A percentile compares a stretch with the other conserved stretches of the same genome.
These are phyloP conservation scores for Erannis defoliaria DNA, from an alignment of 2,888 invertebrate species.

Conservation along the genomic window DNA sequence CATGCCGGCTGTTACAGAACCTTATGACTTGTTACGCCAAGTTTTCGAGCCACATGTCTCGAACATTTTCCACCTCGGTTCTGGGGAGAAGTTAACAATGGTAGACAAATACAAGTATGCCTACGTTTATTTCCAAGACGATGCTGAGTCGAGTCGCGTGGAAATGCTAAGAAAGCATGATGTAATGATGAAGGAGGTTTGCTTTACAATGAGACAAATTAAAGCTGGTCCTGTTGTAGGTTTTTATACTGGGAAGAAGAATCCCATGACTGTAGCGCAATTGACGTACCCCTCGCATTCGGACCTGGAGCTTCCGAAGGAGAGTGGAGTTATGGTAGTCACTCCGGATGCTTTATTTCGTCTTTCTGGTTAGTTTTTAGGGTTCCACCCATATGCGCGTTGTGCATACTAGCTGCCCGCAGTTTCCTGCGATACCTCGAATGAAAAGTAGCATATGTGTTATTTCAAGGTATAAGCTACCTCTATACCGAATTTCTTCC, in stretches of 20 bases:
- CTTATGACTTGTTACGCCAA: slow-evolving; percentile 54
- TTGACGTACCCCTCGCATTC: slow-evolving; percentile 40
- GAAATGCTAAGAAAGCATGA: slow-evolving; percentile 64
- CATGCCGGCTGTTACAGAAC: slow-evolving; percentile 62
- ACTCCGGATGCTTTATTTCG: slow-evolving; percentile 62
- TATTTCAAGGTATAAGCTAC: too few relatives aligned
- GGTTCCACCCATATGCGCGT: too few relatives aligned
- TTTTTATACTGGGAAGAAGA: slow-evolving; percentile 70
- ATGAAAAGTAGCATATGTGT: too few relatives aligned
- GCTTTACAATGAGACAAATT: slow-evolving; percentile 48
- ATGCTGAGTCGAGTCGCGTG: slow-evolving; percentile 49
- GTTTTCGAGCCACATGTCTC: slow-evolving; percentile 49
- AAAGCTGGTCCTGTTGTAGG: slow-evolving; percentile 59
- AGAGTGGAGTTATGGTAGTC: slow-evolving; percentile 53
- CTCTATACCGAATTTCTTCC: too few relatives aligned
- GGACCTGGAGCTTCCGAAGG: neutral
- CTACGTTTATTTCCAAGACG: slow-evolving; percentile 67
- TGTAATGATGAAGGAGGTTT: slow-evolving; percentile 60
- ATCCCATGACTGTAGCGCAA: slow-evolving; percentile 54
- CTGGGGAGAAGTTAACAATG: slow-evolving; percentile 23
- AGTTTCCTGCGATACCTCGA: too few relatives aligned
- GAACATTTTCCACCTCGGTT: slow-evolving; percentile 48
- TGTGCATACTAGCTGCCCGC: too few relatives aligned
- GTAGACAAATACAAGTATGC: slow-evolving; percentile 56
- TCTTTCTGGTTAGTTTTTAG: slow-evolving; percentile 57